Evolutionary conservation across 2,113 vertebrate genomes (phyloP).

Genomic region (Rhadina sibilatrix): DNA sequence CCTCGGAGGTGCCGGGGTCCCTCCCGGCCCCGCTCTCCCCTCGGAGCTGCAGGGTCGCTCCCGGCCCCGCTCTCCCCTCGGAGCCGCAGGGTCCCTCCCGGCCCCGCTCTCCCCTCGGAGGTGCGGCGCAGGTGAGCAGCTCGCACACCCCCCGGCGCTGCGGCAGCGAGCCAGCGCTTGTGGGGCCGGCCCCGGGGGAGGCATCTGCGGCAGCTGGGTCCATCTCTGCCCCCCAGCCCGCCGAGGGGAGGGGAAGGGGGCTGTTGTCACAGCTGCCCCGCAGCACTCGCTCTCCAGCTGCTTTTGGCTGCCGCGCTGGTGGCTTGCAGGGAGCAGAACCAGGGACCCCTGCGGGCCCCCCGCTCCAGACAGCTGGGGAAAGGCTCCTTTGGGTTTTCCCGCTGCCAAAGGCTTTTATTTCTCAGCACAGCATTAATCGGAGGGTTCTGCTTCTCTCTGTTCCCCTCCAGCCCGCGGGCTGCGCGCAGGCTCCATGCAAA

Average conservation of each 20-base stretch:
- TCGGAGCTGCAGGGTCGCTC: neutral
- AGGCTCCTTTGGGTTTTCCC: neutral
- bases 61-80: too few relatives aligned
- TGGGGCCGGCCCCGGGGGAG: neutral
- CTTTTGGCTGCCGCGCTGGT: neutral
- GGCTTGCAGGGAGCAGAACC: neutral
- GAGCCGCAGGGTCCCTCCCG: fast-evolving
- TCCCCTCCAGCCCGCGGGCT: neutral
- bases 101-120: neutral
- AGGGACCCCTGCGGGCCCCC: neutral
- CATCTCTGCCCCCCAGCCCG: neutral
- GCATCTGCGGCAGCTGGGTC: slow-evolving; percentile 10
- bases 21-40: too few relatives aligned
- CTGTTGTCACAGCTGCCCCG: neutral
- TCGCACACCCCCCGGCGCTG: neutral
- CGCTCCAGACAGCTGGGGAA: neutral
- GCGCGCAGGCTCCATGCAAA: fast-evolving
- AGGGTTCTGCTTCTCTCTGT: neutral
- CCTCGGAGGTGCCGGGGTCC: too few relatives aligned
- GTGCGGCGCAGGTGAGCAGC: neutral
- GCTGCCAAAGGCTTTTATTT: neutral
- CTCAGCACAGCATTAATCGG: neutral
- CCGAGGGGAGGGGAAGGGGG: neutral
- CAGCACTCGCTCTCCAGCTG: neutral
- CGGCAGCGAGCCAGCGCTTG: neutral